These are phyloP conservation scores for Sesamia nonagrioides DNA, from an alignment of 1,140 invertebrate genomes.

Conservation along the genomic window DNA sequence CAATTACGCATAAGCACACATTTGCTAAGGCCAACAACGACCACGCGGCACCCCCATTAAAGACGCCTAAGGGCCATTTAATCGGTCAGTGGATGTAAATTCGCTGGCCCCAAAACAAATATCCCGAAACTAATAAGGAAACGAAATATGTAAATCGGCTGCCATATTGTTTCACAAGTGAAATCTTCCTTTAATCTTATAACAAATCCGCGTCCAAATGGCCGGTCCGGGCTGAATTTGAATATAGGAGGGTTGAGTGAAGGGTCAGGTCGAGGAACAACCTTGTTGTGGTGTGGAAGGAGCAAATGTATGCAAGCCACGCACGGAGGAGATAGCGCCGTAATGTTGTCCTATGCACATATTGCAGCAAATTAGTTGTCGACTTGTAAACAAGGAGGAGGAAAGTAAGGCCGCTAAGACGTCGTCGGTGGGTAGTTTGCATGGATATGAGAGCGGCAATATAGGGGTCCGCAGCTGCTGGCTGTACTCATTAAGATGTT, in stretches of 20 bases:
- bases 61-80: constrained; percentile 87
- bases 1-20: constrained; percentile 87
- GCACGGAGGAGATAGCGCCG: constrained; percentile 82
- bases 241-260: constrained; percentile 84
- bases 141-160: constrained; percentile 87
- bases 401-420: constrained; percentile 84
- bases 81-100: constrained; percentile 87
- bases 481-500: constrained; percentile 86
- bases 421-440: constrained; percentile 83
- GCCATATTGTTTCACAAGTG: constrained; percentile 87
- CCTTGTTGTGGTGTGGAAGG: constrained; percentile 70
- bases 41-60: constrained; percentile 87
- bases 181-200: constrained; percentile 89
- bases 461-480: constrained; percentile 83
- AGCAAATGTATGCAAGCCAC: constrained; percentile 85
- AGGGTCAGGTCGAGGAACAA: constrained; percentile 75
- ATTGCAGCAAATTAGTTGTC: constrained; percentile 88
- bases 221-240: constrained; percentile 83
- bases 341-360: constrained; percentile 87
- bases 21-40: constrained; percentile 86
- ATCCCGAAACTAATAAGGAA: constrained; percentile 88
- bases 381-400: constrained; percentile 85
- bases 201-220: constrained; percentile 88
- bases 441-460: constrained; percentile 86
- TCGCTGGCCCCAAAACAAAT: constrained; percentile 85